Evolutionary conservation across 2,113 vertebrate genomes (phyloP).

Genomic region (Campylomormyrus numenius): DNA sequence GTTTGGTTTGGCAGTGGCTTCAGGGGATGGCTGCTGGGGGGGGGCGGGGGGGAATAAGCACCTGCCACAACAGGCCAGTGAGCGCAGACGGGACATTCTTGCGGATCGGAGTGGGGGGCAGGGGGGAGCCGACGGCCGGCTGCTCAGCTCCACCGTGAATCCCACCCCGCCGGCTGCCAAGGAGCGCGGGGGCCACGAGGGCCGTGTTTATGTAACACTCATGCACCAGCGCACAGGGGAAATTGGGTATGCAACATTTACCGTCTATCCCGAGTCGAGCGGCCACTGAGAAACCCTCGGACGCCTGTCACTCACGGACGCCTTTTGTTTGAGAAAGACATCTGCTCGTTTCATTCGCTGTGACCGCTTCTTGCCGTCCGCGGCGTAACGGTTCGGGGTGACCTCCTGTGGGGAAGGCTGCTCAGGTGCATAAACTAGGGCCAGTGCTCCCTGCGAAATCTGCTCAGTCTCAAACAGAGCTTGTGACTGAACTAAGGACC

Average conservation of each 20-base stretch:
- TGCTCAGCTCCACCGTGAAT: slow-evolving; percentile 57
- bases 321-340: slow-evolving; percentile 55
- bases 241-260: slow-evolving; percentile 66
- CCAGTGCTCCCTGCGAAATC: neutral
- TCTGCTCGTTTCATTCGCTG: slow-evolving; percentile 36
- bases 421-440: slow-evolving; percentile 5
- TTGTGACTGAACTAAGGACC: neutral
- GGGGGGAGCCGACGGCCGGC: slow-evolving; percentile 62
- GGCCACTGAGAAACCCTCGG: slow-evolving; percentile 51
- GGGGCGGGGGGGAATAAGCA: slow-evolving; percentile 35
- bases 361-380: slow-evolving; percentile 35
- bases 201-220: slow-evolving; percentile 63
- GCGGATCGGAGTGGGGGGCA: slow-evolving; percentile 40
- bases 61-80: slow-evolving; percentile 58
- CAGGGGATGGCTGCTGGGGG: neutral
- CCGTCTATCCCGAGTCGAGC: slow-evolving; percentile 63
- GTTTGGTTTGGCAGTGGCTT: neutral
- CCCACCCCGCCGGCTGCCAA: slow-evolving; percentile 57
- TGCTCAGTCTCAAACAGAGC: neutral
- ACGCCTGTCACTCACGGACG: slow-evolving; percentile 44
- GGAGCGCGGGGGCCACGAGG: slow-evolving; percentile 50
- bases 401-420: slow-evolving; percentile 36
- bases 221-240: slow-evolving; percentile 60
- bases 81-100: slow-evolving; percentile 59
- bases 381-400: slow-evolving; percentile 47